Evolutionary conservation across 2,888 invertebrate genomes (phyloP).

Genomic region (Aleiodes leptofemur): DNA sequence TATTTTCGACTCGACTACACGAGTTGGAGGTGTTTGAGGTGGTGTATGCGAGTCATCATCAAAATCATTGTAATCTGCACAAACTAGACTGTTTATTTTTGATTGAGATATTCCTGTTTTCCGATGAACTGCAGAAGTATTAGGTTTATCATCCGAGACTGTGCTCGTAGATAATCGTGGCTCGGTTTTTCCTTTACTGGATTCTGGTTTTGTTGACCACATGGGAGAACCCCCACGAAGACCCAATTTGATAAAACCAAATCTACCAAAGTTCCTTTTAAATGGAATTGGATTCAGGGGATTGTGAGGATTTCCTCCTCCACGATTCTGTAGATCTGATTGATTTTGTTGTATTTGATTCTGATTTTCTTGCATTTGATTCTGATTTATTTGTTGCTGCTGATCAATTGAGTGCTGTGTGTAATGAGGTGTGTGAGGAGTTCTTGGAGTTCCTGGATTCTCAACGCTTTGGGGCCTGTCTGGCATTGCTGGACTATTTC

Average conservation of each 20-base stretch:
- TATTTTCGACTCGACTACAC: constrained; percentile 38
- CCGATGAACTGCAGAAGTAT: constrained; percentile 71
- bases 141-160: constrained; percentile 74
- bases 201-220: constrained; percentile 78
- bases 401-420: constrained; percentile 62
- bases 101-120: constrained; percentile 72
- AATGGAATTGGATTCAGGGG: constrained; percentile 79
- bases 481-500: constrained; percentile 77
- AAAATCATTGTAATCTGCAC: constrained; percentile 79
- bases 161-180: constrained; percentile 66
- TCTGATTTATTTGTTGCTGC: constrained; percentile 76
- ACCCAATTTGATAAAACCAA: constrained; percentile 80
- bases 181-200: constrained; percentile 72
- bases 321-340: constrained; percentile 68
- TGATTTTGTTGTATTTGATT: constrained; percentile 57
- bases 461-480: constrained; percentile 80
- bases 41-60: constrained; percentile 79
- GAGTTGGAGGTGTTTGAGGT: constrained; percentile 76
- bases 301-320: constrained; percentile 77
- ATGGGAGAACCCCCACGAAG: constrained; percentile 82
- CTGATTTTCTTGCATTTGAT: constrained; percentile 74
- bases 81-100: constrained; percentile 77
- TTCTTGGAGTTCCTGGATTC: constrained; percentile 78
- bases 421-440: constrained; percentile 73
- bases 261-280: constrained; percentile 79